phyloP scores from a whole-genome alignment of 2,797 vertebrate species.

The Poeciliopsis turneri region DNA sequence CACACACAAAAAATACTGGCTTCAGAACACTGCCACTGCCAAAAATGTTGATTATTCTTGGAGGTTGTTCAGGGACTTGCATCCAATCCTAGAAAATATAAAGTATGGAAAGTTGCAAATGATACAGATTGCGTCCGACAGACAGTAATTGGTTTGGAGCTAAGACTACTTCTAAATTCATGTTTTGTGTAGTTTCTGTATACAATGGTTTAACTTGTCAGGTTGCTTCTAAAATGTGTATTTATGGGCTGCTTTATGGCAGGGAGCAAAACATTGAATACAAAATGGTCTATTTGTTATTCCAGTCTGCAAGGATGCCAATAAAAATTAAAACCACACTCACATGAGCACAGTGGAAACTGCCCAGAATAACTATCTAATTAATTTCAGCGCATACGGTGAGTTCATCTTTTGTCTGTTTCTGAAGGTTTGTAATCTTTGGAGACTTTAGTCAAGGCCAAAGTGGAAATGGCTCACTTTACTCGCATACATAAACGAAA shows the following conservation, averaged over 20 bases:
- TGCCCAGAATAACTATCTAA: slow-evolving; percentile 76
- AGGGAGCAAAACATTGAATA: slow-evolving; percentile 58
- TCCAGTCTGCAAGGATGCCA: slow-evolving; percentile 66
- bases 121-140: not conserved
- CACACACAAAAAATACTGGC: slow-evolving; percentile 5
- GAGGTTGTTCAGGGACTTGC: not conserved
- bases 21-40: slow-evolving; percentile 14
- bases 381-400: slow-evolving; percentile 70
- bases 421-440: slow-evolving; percentile 69
- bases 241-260: slow-evolving; percentile 52
- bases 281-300: slow-evolving; percentile 70
- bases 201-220: slow-evolving; percentile 47
- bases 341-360: slow-evolving; percentile 70
- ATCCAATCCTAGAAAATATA: slow-evolving; percentile 5
- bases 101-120: slow-evolving; percentile 7
- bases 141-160: slow-evolving; percentile 7
- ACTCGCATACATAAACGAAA: slow-evolving; percentile 74
- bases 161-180: slow-evolving; percentile 6
- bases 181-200: slow-evolving; percentile 24
- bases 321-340: slow-evolving; percentile 71
- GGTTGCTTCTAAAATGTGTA: slow-evolving; percentile 59
- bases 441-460: slow-evolving; percentile 74
- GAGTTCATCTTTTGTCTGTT: slow-evolving; percentile 60
- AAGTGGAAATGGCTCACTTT: slow-evolving; percentile 65
- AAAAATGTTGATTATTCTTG: slow-evolving; percentile 13